Base-by-base conservation (phyloP, 2,797 vertebrate genomes). In the Crocidura indochinensis region DNA sequence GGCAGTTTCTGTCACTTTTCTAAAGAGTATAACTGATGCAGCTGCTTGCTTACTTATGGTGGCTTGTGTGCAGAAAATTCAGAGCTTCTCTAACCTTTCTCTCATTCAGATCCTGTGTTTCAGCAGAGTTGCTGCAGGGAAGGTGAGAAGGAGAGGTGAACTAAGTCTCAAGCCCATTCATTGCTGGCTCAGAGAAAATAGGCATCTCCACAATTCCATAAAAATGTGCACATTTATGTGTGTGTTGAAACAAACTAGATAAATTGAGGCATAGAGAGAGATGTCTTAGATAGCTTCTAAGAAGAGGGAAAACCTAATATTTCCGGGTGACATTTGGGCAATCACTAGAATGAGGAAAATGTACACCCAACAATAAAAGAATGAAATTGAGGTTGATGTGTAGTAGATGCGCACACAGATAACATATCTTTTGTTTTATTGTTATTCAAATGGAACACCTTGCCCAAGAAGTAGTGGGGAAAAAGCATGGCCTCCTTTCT, bases 91-190 rank as follows among this genome's bases (percentile, higher is more conserved):
- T 4, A 17, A 56, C 15, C 12, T 17, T 56, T 26, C 10, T 4
- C 26, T 64, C 62, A 27, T 64, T 26, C 62, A 64, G 22, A 64
- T 11, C 62, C 60, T 1, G 22, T 14, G 20, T 9, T 3, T 26
- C 62, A 3, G 26, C 22, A 27, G 62, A 27, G 27, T 10, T 4
- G 64, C 27, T 12, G 27, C 27, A 11, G 2, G 4, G 46, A 11
- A 11, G 5, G 19, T 1, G 0, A 6, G 9, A 38, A 4, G 2
- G 4, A 31, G 10, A 11, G 5, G 19, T 1, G 0, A 6, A 7
- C 6, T 3, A 29, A 47, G n/a, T 11, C 8, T 77, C 38, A 29
- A 20, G n/a, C 0, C 44, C 9, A 8, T 0, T 24, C 14, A 44
- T 71, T 68, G 14, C 17, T 29, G 22, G 20, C 24, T 49, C 56